A percentile compares a stretch with the other conserved stretches of the same genome.
Conservation (phyloP, 1,140 invertebrate genomes). For the Trypoxylus dichotomus region DNA sequence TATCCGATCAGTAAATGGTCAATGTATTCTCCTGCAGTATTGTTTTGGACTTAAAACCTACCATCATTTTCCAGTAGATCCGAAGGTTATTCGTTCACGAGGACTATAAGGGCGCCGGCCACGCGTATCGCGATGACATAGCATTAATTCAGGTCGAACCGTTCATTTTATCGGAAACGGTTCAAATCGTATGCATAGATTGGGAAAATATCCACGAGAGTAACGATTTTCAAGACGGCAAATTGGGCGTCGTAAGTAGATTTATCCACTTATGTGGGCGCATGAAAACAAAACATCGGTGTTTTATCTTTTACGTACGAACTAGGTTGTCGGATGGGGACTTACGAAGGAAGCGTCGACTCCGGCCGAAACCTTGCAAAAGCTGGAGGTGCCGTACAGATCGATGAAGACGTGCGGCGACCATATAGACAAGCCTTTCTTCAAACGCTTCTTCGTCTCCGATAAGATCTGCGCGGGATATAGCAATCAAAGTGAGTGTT, state of each 20-base stretch:
- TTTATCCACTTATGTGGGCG: background rate
- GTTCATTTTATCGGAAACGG: conserved; percentile 47
- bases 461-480: conserved; percentile 42
- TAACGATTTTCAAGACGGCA: background rate
- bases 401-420: conserved; percentile 13
- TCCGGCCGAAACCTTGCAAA: conserved; percentile 31
- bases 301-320: background rate
- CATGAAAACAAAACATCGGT: too few relatives aligned
- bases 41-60: too few relatives aligned
- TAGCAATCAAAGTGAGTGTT: conserved; percentile 1
- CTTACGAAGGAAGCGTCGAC: conserved; percentile 35
- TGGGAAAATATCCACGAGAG: conserved; percentile 52
- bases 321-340: conserved; percentile 54
- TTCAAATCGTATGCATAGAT: conserved; percentile 55
- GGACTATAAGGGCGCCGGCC: conserved; percentile 46
- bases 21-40: too few relatives aligned
- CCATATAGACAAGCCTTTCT: conserved; percentile 15
- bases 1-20: too few relatives aligned
- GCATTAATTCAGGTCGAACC: conserved; percentile 50
- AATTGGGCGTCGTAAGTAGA: background rate
- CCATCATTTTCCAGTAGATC: conserved; percentile 26
- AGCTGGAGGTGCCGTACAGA: conserved; percentile 28
- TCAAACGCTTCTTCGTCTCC: conserved; percentile 14
- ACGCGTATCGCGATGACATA: conserved; percentile 51
- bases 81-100: conserved; percentile 21